Base-by-base conservation (phyloP, 2,888 invertebrate species). In the Phalera bucephala region DNA sequence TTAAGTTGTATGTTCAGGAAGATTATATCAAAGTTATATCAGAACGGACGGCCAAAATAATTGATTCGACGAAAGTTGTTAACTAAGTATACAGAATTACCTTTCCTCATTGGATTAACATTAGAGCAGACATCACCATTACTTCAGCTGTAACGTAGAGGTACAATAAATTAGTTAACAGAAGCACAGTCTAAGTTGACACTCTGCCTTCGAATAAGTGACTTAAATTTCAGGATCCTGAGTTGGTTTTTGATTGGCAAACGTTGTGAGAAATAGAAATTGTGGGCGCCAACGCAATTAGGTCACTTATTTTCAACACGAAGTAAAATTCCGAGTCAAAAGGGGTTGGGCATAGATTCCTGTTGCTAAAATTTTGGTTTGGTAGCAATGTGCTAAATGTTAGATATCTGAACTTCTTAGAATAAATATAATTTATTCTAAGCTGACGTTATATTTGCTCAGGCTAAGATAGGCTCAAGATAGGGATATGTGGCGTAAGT, bases 51-150 rank as follows among this genome's bases (percentile, higher is more conserved):
- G n/a, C n/a, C n/a, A n/a, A n/a, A n/a, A n/a, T n/a, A n/a, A n/a
- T n/a, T n/a, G n/a, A n/a, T n/a, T n/a, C n/a, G n/a, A n/a, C n/a
- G n/a, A n/a, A n/a, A n/a, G n/a, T n/a, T n/a, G n/a, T n/a, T n/a
- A n/a, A n/a, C n/a, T n/a, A n/a, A n/a, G n/a, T n/a, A n/a, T n/a
- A n/a, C n/a, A n/a, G n/a, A n/a, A 65, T 62, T 65, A 55, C 53
- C 50, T 45, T 58, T 52, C 63, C 51, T 70, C 67, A 72, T 72
- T 71, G 58, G 63, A 70, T 72, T 73, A 68, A 64, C 64, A 53
- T 60, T 52, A 53, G 57, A 63, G 45, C 49, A 52, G 67, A 59
- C 60, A 64, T 66, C 61, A 61, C 59, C 59, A 64, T 68, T 66
- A 64, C 65, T 61, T 61, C 63, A 62, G 58, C 56, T 61, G 54